Conservation (phyloP, 2,797 vertebrate species). For the Botia kubotai region DNA sequence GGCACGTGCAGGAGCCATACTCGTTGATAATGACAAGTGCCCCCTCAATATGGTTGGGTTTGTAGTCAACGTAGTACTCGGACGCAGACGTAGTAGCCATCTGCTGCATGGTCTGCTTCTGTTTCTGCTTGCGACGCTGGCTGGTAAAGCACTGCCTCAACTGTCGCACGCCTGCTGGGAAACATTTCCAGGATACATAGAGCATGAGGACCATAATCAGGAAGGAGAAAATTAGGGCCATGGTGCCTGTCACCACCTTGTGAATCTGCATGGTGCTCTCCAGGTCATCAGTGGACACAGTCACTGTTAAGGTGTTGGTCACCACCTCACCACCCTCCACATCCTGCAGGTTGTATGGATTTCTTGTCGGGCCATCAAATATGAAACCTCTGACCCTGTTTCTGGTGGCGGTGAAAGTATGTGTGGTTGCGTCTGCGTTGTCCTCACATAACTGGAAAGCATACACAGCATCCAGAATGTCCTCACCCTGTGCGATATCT, state of each 20-base stretch:
- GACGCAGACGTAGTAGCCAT: conserved; percentile 98
- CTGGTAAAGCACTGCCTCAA: conserved; percentile 96
- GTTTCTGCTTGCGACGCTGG: conserved; percentile 98
- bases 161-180: conserved; percentile 97
- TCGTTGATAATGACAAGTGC: conserved; percentile 99
- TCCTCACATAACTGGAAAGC: conserved; percentile 96
- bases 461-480: conserved; percentile 94
- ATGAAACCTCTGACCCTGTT: conserved; percentile 75
- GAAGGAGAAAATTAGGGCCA: conserved; percentile 99
- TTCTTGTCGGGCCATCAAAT: conserved; percentile 81
- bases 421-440: conserved; percentile 85
- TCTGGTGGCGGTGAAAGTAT: conserved; percentile 80
- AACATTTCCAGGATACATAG: conserved; percentile 99
- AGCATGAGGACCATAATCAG: conserved; percentile 98
- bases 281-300: conserved; percentile 83
- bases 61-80: conserved; percentile 99
- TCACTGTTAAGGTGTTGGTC: conserved; percentile 85
- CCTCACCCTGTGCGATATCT: conserved; percentile 96
- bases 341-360: conserved; percentile 82
- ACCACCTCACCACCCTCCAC: conserved; percentile 84
- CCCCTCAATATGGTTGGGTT: conserved; percentile 98
- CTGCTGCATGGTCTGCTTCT: conserved; percentile 99
- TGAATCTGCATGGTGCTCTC: conserved; percentile 98
- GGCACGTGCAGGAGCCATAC: conserved; percentile 97
- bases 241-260: conserved; percentile 98